Evolutionary conservation across 2,888 invertebrate species (phyloP).

Genomic region (Cephus runcator): DNA sequence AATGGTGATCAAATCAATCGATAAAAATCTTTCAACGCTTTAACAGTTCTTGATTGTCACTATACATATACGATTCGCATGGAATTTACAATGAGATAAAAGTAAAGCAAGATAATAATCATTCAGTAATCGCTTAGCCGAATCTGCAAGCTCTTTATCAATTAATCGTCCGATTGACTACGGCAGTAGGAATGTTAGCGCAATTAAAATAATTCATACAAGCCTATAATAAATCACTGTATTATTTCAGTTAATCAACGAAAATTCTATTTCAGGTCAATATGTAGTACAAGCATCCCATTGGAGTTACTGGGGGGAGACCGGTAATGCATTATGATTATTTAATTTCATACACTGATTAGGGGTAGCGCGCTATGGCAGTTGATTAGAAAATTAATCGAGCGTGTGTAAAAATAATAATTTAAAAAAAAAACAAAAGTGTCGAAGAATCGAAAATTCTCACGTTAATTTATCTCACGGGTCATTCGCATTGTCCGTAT

Average conservation of each 20-base stretch:
- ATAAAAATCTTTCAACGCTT: neutral
- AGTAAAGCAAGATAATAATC: neutral
- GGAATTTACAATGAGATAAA: neutral
- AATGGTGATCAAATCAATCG: neutral
- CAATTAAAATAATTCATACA: neutral
- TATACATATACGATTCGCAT: neutral
- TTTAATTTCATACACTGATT: neutral
- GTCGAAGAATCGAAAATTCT: too few relatives aligned
- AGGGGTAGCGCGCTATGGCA: neutral
- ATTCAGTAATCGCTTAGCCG: neutral
- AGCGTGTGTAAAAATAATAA: neutral
- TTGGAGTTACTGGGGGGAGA: slow-evolving; percentile 46
- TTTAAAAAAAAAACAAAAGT: too few relatives aligned
- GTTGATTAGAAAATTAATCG: too few relatives aligned
- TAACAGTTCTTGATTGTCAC: neutral
- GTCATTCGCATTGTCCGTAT: too few relatives aligned
- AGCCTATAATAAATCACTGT: neutral
- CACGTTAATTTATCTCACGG: too few relatives aligned
- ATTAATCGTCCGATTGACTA: neutral
- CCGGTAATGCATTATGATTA: slow-evolving; percentile 35
- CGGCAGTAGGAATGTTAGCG: neutral
- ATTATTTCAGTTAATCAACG: neutral
- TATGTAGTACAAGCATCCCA: slow-evolving; percentile 23
- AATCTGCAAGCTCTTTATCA: neutral
- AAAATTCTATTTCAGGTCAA: slow-evolving; percentile 35